Percentiles rank a stretch among this genome's conserved stretches.
phyloP scores from a whole-genome alignment of 2,797 vertebrate species.

The Ceryle rudis region DNA sequence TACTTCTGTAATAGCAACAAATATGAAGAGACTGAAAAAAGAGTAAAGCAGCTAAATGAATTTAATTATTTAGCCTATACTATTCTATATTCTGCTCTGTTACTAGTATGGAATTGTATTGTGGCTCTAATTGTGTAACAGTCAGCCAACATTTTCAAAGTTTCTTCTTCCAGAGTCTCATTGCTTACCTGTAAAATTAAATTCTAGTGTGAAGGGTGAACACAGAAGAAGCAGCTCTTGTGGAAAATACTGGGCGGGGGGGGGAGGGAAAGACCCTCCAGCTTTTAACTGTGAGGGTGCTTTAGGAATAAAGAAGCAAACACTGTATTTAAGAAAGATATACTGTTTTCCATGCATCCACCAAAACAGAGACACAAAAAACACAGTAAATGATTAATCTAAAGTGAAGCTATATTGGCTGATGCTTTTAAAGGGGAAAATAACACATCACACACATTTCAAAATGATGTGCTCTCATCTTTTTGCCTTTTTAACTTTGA shows the following conservation, averaged over 20 bases:
- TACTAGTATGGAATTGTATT: neutral
- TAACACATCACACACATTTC: neutral
- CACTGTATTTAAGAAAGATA: neutral
- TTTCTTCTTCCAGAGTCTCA: conserved; percentile 29
- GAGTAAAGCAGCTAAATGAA: neutral
- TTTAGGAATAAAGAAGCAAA: neutral
- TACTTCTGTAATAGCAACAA: neutral
- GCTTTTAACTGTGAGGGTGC: neutral
- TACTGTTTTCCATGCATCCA: neutral
- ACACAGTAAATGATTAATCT: neutral
- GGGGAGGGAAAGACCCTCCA: neutral
- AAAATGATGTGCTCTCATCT: neutral
- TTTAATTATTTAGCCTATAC: neutral
- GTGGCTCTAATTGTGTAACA: neutral
- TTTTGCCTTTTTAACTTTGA: conserved; percentile 6
- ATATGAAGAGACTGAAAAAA: neutral
- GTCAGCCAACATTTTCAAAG: conserved; percentile 16
- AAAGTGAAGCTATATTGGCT: neutral
- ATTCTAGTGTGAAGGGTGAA: neutral
- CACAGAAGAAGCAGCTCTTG: neutral
- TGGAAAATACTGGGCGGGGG: neutral
- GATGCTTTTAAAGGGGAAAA: neutral
- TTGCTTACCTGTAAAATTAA: conserved; percentile 1
- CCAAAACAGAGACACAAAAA: neutral
- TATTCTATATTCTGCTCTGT: neutral